Base-by-base conservation (phyloP, 2,888 invertebrate genomes). In the Stictocephala bisonia region DNA sequence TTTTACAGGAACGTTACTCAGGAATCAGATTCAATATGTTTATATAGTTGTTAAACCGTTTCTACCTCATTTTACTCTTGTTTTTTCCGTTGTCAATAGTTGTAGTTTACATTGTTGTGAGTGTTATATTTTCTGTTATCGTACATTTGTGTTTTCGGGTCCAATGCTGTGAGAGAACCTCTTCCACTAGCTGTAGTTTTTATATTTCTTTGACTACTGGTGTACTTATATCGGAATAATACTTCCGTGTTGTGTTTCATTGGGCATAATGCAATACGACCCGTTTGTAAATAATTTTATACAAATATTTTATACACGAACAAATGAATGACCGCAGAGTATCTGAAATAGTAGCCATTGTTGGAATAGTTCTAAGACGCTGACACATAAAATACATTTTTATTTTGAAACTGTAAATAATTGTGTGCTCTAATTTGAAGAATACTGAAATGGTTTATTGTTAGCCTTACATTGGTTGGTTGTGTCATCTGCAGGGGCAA, bases 51-150 rank as follows among this genome's bases (percentile, higher is more conserved):
- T 71, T 29, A 60, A 58, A 56, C 71, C 27, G 31, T 72, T 67
- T 40, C 72, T 72, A 72, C 53, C 66, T 72, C 72, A 68, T 27
- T 68, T 68, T 44, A 48, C 58, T 71, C 66, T 64, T 51, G 64
- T 71, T 27, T 70, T 53, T 74, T 53, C 66, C 70, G 70, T 66
- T 74, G 69, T 51, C 64, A 26, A 66, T 53, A 48, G 64, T 27
- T 72, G 41, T 72, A 66, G 53, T 35, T n/a, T 11, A n/a, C 51
- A 51, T 51, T 64, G 40, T 67, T 67, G 56, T 72, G 64, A 22
- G 20, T 50, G 53, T 29, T 66, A 41, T 66, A n/a, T n/a, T 72
- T 51, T 66, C 53, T 67, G 67, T 66, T 67, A 72, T 72, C n/a
- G 66, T 64, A 56, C 53, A 67, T 48, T 41, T 67, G 67, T 72